Base-by-base conservation (phyloP, 2,888 invertebrate species). In the Steinernema carpocapsae region DNA sequence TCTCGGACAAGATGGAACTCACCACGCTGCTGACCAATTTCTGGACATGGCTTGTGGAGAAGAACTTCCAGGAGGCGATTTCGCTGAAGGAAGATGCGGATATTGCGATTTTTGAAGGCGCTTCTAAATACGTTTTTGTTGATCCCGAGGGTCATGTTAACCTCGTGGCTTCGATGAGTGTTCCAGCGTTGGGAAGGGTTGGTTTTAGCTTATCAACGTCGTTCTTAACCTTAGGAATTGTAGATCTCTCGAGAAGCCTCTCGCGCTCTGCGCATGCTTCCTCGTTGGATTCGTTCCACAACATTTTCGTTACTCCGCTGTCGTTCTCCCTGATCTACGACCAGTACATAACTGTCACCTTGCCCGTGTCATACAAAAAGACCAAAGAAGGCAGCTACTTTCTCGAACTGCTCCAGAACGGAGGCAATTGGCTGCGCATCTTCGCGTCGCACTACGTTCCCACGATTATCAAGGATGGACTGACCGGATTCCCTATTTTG, bases 1-100 rank as follows among this genome's bases (percentile, higher is more conserved):
- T 64, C 14, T 64, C 64, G 29, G 64, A 64, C 19, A 64, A 26
- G 19, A 64, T 64, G 64, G 64, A 64, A 19, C 19, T 64, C 32
- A 29, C 64, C 29, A 64, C 64, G 17, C 29, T 64, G 4, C 37
- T 64, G 3, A 26, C 64, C 17, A 32, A 64, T 26, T 26, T 64
- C 29, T 64, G 64, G 64, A 64, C 22, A 12, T 64, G 64, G 64
- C 14, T 64, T 7, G 32, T 29, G 10, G 64, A 64, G 37, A 64
- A 26, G 64, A 32, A 22, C 12, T 64, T 64, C 37, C 29, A 17
- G 3, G 64, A 64, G 14, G 17, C 64, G 3, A 22, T 64, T 17
- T 32, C 32, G 17, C 37, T 64, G 14, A 64, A 64, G 24, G 64
- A 64, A 19, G 64, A 64, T 17, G 64, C 32, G 17, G 64, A 64